These are phyloP conservation scores for Microtus ochrogaster DNA, from an alignment of 2,113 vertebrate genomes.

Conservation along the genomic window DNA sequence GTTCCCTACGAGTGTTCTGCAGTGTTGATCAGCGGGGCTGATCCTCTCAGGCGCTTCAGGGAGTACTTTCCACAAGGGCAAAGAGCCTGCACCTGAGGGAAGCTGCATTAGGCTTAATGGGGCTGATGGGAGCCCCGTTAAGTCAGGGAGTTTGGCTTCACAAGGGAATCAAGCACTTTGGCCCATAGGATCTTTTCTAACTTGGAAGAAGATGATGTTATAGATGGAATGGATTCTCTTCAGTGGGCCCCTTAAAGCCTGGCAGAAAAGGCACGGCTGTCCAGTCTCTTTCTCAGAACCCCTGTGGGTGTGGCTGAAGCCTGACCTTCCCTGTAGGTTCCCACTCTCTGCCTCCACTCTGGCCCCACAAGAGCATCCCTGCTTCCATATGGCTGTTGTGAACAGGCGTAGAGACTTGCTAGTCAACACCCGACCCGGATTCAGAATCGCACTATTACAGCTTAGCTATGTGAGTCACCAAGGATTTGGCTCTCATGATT, in stretches of 20 bases:
- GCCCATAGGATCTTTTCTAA: conserved; percentile 1
- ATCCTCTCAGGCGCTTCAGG: not conserved
- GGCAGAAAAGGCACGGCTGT: not conserved
- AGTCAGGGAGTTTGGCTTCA: not conserved
- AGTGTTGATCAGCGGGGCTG: not conserved
- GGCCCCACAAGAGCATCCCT: not conserved
- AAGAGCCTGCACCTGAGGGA: not conserved
- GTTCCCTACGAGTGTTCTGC: fast-evolving
- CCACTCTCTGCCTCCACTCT: fast-evolving
- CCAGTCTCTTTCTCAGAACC: not conserved
- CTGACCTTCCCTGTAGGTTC: fast-evolving
- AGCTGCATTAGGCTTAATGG: conserved; percentile 27
- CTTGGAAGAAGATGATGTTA: not conserved
- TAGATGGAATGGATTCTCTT: conserved; percentile 19
- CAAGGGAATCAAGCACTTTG: not conserved
- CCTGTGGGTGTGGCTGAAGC: not conserved
- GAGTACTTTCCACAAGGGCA: not conserved
- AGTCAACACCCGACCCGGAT: not conserved
- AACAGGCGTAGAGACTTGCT: fast-evolving
- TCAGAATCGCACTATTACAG: not conserved
- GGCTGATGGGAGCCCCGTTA: not conserved
- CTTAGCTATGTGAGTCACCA: not conserved
- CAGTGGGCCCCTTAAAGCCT: not conserved
- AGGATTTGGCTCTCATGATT: not conserved
- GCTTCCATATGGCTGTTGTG: not conserved